Conservation (phyloP, 2,888 invertebrate genomes). For the Vesta saturnalis region DNA sequence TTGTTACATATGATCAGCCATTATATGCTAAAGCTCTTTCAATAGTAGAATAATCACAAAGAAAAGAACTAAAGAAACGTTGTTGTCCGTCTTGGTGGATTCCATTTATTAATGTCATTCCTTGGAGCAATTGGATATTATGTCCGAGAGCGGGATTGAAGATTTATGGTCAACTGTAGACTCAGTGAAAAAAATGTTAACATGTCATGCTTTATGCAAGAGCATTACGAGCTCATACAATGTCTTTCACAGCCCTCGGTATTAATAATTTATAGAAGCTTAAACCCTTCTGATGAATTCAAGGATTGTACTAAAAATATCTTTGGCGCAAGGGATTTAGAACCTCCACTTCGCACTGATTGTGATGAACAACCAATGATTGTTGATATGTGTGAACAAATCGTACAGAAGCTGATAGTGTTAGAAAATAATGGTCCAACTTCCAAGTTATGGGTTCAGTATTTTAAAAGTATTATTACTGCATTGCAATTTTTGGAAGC, state of each 20-base stretch:
- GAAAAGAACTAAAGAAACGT: neutral
- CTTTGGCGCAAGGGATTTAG: neutral
- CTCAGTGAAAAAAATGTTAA: neutral
- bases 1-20: constrained; percentile 3
- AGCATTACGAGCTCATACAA: neutral
- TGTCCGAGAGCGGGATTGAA: constrained; percentile 1
- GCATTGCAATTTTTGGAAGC: constrained; percentile 2
- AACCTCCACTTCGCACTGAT: neutral
- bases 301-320: neutral
- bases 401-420: neutral
- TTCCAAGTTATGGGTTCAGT: constrained; percentile 3
- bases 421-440: neutral
- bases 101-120: neutral
- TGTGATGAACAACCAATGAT: neutral
- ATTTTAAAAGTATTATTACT: neutral
- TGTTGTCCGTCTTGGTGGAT: neutral
- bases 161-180: neutral
- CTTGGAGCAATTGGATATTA: neutral
- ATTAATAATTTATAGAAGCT: neutral
- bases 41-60: neutral
- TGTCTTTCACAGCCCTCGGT: neutral
- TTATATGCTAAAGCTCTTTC: neutral
- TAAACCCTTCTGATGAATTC: neutral
- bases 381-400: neutral
- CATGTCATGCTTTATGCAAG: neutral